Evolutionary conservation across 2,113 vertebrate species (phyloP).

Genomic region (Clarias gariepinus): DNA sequence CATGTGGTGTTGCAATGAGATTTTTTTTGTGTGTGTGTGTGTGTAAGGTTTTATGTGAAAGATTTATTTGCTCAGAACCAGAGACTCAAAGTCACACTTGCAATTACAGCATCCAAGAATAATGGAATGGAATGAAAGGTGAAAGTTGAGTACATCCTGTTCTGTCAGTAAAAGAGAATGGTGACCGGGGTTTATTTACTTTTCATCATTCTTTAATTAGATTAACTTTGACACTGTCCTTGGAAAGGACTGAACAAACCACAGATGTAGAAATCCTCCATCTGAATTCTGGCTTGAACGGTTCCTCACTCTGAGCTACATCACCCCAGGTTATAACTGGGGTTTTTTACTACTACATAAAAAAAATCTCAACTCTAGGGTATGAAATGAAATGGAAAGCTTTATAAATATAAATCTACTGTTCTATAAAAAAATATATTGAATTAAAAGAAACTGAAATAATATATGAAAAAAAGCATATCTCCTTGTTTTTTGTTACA

Average conservation of each 20-base stretch:
- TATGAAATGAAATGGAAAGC: background rate
- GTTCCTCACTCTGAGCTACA: background rate
- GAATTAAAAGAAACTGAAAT: too few species aligned
- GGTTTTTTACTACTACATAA: background rate
- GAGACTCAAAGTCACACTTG: background rate
- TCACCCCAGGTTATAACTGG: background rate
- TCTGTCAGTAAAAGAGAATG: background rate
- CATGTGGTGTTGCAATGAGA: background rate
- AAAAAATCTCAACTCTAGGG: background rate
- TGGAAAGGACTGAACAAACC: background rate
- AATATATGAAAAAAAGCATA: background rate
- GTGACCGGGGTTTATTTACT: background rate
- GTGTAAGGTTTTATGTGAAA: background rate
- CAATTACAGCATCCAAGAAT: background rate
- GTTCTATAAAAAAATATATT: background rate
- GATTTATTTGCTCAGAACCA: conserved; percentile 16
- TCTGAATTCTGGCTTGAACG: background rate
- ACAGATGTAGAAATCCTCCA: background rate
- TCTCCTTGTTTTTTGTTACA: background rate
- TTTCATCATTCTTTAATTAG: background rate
- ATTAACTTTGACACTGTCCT: background rate
- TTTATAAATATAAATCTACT: background rate
- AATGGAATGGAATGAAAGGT: background rate
- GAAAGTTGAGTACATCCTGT: background rate
- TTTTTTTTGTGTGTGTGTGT: background rate